Conservation (phyloP, 2,113 vertebrate species). For the Leptodactylus fuscus region DNA sequence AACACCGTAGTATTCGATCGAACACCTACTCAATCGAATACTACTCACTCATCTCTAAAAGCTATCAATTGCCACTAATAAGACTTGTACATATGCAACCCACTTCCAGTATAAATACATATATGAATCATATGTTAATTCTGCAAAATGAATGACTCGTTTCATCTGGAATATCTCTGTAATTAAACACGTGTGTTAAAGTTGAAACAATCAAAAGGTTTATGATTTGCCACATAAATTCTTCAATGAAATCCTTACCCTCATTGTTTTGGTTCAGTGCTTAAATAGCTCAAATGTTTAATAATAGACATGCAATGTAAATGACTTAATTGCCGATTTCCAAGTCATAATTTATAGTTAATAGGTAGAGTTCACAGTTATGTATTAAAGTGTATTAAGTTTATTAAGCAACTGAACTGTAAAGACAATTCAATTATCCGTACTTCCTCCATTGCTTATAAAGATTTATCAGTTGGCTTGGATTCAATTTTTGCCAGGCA, state of each 20-base stretch:
- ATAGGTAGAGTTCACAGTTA: constrained; percentile 29
- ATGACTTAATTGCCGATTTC: constrained; percentile 68
- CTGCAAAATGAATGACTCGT: not conserved
- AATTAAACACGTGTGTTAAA: not conserved
- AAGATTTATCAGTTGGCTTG: constrained; percentile 2
- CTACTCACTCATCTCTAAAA: too few species aligned
- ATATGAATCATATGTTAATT: not conserved
- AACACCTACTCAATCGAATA: too few species aligned
- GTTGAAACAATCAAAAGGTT: constrained; percentile 35
- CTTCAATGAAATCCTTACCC: constrained; percentile 73
- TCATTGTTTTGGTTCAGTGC: constrained; percentile 72
- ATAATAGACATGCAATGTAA: constrained; percentile 66
- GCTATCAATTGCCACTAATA: too few species aligned
- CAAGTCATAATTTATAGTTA: constrained; percentile 40
- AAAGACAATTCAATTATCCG: constrained; percentile 21
- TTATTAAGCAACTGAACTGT: constrained; percentile 27
- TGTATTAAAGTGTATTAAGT: constrained; percentile 9
- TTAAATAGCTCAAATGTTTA: constrained; percentile 68
- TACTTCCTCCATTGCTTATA: not conserved
- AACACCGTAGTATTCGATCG: too few species aligned
- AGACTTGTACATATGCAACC: too few species aligned
- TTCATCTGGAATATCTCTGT: not conserved
- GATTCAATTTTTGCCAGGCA: not conserved
- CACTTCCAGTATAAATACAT: too few species aligned
- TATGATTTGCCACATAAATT: constrained; percentile 72